These are phyloP conservation scores for Sphecodes monilicornis DNA, from an alignment of 2,888 invertebrate species.

Conservation along the genomic window DNA sequence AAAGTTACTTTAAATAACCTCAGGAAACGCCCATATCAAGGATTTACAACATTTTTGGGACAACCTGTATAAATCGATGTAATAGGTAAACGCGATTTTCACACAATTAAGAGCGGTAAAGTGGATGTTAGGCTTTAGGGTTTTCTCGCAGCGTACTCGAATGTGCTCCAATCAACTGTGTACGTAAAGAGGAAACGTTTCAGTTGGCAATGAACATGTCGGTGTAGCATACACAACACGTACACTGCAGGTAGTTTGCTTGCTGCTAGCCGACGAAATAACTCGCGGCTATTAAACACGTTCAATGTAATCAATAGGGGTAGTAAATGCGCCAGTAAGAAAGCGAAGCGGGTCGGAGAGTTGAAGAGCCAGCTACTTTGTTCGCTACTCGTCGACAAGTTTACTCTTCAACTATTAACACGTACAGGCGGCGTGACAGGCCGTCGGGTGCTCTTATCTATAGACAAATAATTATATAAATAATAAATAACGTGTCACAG, in stretches of 20 bases:
- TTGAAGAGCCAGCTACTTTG: conserved; percentile 17
- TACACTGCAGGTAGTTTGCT: neutral
- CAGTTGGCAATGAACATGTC: neutral
- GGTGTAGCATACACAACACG: neutral
- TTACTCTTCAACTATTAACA: conserved; percentile 15
- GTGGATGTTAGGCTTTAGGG: neutral
- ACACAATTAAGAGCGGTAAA: neutral
- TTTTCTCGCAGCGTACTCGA: neutral
- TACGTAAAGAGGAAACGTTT: neutral
- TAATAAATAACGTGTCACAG: neutral
- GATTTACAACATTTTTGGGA: too few species aligned
- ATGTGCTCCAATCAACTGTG: neutral
- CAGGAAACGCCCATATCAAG: too few species aligned
- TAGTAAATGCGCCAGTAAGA: conserved; percentile 8
- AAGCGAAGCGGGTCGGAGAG: conserved; percentile 14
- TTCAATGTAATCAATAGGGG: conserved; percentile 5
- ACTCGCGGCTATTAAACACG: conserved; percentile 49
- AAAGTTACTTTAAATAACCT: too few species aligned
- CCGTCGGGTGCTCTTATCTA: neutral
- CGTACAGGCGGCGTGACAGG: neutral
- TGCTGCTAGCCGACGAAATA: neutral
- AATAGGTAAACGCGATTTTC: neutral
- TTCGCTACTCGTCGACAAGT: conserved; percentile 17
- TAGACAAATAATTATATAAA: conserved; percentile 3
- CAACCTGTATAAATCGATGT: neutral